Percentiles rank a stretch among this genome's conserved stretches.
Conservation (phyloP, 2,888 invertebrate species). For the Achlya flavicornis region DNA sequence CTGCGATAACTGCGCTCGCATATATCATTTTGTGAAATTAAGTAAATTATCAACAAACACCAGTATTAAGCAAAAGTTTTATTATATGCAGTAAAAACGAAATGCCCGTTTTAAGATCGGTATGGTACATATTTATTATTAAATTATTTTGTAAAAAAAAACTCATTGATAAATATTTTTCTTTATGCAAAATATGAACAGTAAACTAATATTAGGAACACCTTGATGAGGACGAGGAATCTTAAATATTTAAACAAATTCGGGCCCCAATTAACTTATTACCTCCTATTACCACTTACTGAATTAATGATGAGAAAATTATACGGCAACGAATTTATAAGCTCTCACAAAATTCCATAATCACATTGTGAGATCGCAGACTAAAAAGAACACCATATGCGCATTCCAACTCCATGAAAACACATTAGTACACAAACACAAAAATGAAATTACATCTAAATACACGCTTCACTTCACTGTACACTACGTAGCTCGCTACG, state of each 20-base stretch:
- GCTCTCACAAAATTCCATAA: background rate
- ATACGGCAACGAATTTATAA: background rate
- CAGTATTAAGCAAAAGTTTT: too few species aligned
- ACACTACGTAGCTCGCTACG: constrained; percentile 56
- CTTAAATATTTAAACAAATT: background rate
- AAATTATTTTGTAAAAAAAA: too few species aligned
- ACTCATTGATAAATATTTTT: background rate
- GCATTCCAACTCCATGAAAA: constrained; percentile 55
- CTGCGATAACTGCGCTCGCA: background rate
- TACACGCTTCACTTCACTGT: constrained; percentile 61
- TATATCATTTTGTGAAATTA: too few species aligned
- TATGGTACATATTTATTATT: too few species aligned
- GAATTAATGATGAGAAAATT: constrained; percentile 5
- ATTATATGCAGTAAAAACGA: background rate
- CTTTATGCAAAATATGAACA: background rate
- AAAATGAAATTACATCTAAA: constrained; percentile 59
- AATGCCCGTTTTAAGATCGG: background rate
- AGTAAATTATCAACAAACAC: background rate
- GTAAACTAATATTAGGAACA: background rate
- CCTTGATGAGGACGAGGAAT: too few species aligned
- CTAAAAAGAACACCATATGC: constrained; percentile 30
- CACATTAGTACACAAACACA: constrained; percentile 50
- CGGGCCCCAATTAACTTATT: background rate
- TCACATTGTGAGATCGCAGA: background rate
- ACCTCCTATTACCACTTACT: constrained; percentile 9